Base-by-base conservation (phyloP, 2,888 invertebrate species). In the Neuroscelio doddi region DNA sequence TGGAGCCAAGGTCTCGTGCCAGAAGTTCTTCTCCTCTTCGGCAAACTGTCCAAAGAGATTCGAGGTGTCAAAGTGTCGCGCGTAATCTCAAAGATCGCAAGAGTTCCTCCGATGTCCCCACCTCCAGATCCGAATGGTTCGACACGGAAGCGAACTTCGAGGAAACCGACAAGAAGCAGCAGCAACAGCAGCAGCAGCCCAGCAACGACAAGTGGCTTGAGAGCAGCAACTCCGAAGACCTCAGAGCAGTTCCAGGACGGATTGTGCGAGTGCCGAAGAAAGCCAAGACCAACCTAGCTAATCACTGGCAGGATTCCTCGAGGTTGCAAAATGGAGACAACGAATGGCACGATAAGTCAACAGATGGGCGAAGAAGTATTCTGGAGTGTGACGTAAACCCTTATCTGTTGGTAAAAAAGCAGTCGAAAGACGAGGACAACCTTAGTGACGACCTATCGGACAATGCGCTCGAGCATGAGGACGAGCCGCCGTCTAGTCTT, bases 341-440 rank as follows among this genome's bases (percentile, higher is more conserved):
- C 14, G 69, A 68, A 16, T 59, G 72, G n/a, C n/a, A n/a, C n/a
- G n/a, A n/a, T n/a, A n/a, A n/a, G n/a, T n/a, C n/a, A n/a, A n/a
- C n/a, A n/a, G n/a, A n/a, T n/a, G 66, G 71, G 72, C 64, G 80
- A 16, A 90, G 89, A 69, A 94, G 94, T 12, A 94, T 94, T 69
- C 85, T 94, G 34, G 92, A 93, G 74, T 94, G 94, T 85, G 90
- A 92, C 81, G 92, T 94, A 32, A 94, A 94, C 84, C 93, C 94
- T 1, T 94, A 94, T 80, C 92, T 93, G 70, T 87, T 94, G 78
- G 90, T 94, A 74, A 90, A 92, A 78, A 86, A 81, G 42, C 72
- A 72, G 16, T 70, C 50, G 14, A 58, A 64, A 42, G 75, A 76
- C 78, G 86, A 78, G 81, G 87, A 79, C 70, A 87, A 78, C 66